Percentiles rank a stretch among this genome's conserved stretches.
Conservation (phyloP, 2,113 vertebrate species). For the Stictonetta naevosa region DNA sequence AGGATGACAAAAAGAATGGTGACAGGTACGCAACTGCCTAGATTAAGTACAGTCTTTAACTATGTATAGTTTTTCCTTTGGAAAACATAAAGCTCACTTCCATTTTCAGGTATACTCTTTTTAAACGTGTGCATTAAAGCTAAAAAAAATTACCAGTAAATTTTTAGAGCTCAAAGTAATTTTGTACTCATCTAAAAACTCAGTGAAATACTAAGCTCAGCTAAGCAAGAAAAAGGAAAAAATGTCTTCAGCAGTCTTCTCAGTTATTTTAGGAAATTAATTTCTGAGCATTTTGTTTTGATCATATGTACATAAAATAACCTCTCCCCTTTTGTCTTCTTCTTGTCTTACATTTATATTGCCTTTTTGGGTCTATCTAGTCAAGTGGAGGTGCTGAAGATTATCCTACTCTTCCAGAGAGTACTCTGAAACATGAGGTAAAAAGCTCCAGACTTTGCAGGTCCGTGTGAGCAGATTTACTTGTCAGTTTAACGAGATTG, state of each 20-base stretch:
- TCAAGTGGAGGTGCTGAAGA: background rate
- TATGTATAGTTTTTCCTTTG: background rate
- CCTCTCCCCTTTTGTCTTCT: background rate
- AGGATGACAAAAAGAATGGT: background rate
- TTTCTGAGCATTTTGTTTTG: background rate
- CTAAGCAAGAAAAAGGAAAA: background rate
- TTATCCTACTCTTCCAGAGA: background rate
- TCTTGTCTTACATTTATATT: background rate
- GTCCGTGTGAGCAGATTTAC: background rate
- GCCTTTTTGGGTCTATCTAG: background rate
- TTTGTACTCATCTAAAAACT: background rate
- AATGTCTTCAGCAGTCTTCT: background rate
- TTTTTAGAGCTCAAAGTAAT: background rate
- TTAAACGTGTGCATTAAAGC: background rate
- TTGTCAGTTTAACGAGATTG: background rate
- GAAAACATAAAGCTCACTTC: background rate
- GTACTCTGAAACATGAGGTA: background rate
- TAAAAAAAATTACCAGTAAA: background rate
- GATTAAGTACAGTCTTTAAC: background rate
- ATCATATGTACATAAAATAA: accelerated
- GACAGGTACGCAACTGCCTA: background rate
- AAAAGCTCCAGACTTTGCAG: background rate
- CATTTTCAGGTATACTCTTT: background rate
- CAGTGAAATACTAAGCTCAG: background rate
- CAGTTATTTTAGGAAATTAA: background rate